Base-by-base conservation (phyloP, 2,888 invertebrate species). In the Anarsia innoxiella region DNA sequence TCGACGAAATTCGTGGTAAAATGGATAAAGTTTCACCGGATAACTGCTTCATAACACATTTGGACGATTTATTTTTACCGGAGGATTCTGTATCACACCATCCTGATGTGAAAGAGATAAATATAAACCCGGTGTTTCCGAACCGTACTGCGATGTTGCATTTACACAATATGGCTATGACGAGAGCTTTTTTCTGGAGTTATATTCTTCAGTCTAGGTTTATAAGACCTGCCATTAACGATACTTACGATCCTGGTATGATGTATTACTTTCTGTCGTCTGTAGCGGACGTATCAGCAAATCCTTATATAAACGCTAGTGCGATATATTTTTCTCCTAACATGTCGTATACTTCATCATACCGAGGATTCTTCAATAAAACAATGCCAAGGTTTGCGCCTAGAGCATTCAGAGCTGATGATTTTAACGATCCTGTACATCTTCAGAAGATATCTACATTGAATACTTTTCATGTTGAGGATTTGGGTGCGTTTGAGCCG, bases 201-300 rank as follows among this genome's bases (percentile, higher is more conserved):
- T 97, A 95, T 53, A 94, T 96, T 40, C 87, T 96, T 0, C 96
- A 96, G 66, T 94, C 95, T 14, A 87, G 96, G 45, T 95, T 95
- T 55, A 95, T 95, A 50, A 86, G 95, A 15, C 95, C 95, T 0
- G 94, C 94, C 0, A 94, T 94, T 12, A 95, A 95, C 64, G 95
- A 95, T 58, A 94, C 95, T 0, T 95, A 95, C 53, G 97, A 98
- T 77, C 98, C 98, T 0, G 98, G 98, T 36, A 95, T 99, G 92
- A 96, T 97, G 95, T 98, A 98, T 65, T 96, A 96, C 62, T 96
- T 97, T 66, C 80, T 98, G 28, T 97, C 97, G 0, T 93, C 96
- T 0, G 94, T 97, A 1, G 97, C 99, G 0, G 98, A 99, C 70
- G 94, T 99, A 0, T 93, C 97, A 0, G 89, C 97, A 0, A 97